Evolutionary conservation across 2,797 vertebrate species (phyloP).

Genomic region (Gobio occitaniae): DNA sequence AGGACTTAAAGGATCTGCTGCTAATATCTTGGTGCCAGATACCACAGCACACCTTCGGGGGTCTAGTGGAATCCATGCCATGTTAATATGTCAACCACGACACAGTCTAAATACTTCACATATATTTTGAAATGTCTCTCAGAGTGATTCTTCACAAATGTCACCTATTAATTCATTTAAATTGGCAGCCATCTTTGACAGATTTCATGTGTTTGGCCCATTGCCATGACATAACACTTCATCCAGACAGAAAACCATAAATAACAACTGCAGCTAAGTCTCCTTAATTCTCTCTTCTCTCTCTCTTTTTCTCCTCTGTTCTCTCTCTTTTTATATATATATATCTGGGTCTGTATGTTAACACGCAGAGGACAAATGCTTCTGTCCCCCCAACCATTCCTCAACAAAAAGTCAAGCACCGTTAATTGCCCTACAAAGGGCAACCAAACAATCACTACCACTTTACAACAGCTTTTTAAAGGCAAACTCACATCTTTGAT

Average conservation of each 20-base stretch:
- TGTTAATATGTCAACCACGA: conserved; percentile 3
- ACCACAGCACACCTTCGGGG: no score
- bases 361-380: conserved; percentile 25
- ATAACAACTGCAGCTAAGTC: conserved; percentile 42
- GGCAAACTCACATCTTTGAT: conserved; percentile 89
- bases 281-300: conserved; percentile 5
- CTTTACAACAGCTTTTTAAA: conserved; percentile 81
- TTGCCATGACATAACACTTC: conserved; percentile 49
- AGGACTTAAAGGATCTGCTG: no score
- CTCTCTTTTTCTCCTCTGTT: conserved; percentile 7
- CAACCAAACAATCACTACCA: conserved; percentile 73
- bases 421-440: conserved; percentile 48
- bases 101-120: conserved; percentile 43
- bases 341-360: conserved; percentile 4
- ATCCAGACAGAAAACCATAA: conserved; percentile 59
- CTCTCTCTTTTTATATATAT: neutral
- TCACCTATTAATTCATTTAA: conserved; percentile 62
- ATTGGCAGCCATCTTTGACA: conserved; percentile 56
- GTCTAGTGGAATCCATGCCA: neutral
- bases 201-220: conserved; percentile 50
- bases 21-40: no score
- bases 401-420: conserved; percentile 39
- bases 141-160: conserved; percentile 38
- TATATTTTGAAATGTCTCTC: conserved; percentile 48
- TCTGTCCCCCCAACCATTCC: conserved; percentile 29